Base-by-base conservation (phyloP, 2,113 vertebrate genomes). In the Emydura subglobosa region DNA sequence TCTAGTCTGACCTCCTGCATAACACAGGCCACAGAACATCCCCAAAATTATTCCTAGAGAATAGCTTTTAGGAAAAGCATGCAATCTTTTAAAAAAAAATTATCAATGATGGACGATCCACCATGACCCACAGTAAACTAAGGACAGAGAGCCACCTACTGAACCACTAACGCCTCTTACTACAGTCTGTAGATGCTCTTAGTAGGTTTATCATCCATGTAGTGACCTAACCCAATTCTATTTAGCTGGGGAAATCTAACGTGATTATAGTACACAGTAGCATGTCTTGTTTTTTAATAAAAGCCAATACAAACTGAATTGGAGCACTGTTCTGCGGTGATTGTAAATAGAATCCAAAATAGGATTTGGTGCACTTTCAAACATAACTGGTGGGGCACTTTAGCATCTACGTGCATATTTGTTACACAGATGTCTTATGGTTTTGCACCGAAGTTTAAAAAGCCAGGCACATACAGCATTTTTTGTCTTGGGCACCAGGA, bases 271-370 rank as follows among this genome's bases (percentile, higher is more conserved):
- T 54, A 54, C 53, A 54, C 14, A 19, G 53, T 54, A 27, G 54
- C 47, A 42, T 4, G 82, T 92, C 80, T 92, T 95, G 76, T 89
- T 96, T 96, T 92, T 86, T 92, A 89, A 79, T 89, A 91, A 86
- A 87, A 85, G 82, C 87, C 93, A 92, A 83, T 78, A 79, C 91
- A 95, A 96, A 97, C 74, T 79, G 91, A 49, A 93, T 79, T 6
- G 42, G 91, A 90, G 55, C 65, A 90, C 86, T n/a, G 2, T 95
- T 96, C 95, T 87, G 65, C 88, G 93, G 82, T 55, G 79, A 44
- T 87, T 91, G 87, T 87, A 97, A 96, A 96, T 83, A 96, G 94
- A 96, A 95, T 87, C 74, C 86, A 91, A 96, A 97, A 91, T 85
- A 95, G 88, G 95, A 76, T 68, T 94, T 96, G 87, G 89, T 85